These are phyloP conservation scores for Tetramorium simillimum DNA, from an alignment of 1,140 invertebrate species.

Conservation along the genomic window DNA sequence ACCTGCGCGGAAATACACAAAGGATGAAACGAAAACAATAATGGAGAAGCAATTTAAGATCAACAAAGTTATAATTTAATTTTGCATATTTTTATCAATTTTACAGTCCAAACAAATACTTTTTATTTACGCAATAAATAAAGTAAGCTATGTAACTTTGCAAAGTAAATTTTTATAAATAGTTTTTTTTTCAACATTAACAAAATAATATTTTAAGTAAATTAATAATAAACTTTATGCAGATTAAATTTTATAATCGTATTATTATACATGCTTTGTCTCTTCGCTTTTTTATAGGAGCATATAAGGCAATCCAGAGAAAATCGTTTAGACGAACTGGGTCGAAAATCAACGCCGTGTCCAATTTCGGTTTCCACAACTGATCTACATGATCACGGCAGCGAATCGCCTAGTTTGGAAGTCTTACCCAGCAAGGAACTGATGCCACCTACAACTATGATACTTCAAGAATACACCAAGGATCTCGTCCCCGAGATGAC, in stretches of 20 bases:
- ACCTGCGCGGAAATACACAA: not conserved
- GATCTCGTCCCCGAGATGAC: constrained; percentile 76
- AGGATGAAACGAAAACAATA: constrained; percentile 10
- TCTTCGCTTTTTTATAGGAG: constrained; percentile 86
- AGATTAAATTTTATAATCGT: not conserved
- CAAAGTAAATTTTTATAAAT: not conserved
- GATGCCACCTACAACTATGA: constrained; percentile 75
- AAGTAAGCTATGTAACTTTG: not conserved
- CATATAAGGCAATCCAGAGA: constrained; percentile 92
- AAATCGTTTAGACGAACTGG: constrained; percentile 90
- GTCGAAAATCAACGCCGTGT: constrained; percentile 84
- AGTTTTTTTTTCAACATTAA: not conserved
- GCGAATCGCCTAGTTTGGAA: constrained; percentile 80
- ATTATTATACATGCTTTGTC: not conserved
- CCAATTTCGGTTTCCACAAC: constrained; percentile 77
- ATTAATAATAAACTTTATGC: not conserved
- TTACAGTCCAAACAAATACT: not conserved
- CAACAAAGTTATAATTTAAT: constrained; percentile 10
- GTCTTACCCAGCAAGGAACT: constrained; percentile 79
- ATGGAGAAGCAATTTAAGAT: not conserved
- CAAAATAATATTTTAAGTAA: not conserved
- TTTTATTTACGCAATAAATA: not conserved
- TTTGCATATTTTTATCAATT: not conserved
- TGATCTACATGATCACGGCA: constrained; percentile 76
- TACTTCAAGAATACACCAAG: constrained; percentile 77